These are phyloP conservation scores for Mactra quadrangularis DNA, from an alignment of 1,140 invertebrate species.

Conservation along the genomic window DNA sequence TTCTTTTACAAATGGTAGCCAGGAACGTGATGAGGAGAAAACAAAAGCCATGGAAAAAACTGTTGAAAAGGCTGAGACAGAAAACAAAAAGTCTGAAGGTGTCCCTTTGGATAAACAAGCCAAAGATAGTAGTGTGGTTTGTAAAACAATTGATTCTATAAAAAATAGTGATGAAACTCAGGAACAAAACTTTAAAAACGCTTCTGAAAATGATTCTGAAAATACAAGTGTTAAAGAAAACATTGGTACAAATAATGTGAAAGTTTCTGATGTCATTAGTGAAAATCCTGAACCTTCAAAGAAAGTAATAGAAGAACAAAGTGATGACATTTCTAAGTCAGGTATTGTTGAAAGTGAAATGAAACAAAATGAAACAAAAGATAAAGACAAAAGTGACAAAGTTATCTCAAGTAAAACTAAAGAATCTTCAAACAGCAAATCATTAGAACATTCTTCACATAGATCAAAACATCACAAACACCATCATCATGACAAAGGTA, in stretches of 20 bases:
- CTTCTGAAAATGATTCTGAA: neutral
- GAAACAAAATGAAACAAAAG: neutral
- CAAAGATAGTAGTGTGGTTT: neutral
- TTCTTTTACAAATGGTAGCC: too few species aligned
- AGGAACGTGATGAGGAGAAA: neutral
- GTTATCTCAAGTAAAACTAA: neutral
- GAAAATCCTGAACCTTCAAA: too few species aligned
- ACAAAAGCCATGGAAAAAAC: neutral
- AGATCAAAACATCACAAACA: slow-evolving; percentile 33
- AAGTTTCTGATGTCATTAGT: too few species aligned
- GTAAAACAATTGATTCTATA: neutral
- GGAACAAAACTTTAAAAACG: neutral
- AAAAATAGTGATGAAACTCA: neutral
- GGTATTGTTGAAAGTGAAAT: too few species aligned
- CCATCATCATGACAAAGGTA: slow-evolving; percentile 9
- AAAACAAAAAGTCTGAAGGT: neutral
- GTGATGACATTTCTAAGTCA: too few species aligned
- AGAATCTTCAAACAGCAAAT: slow-evolving; percentile 25
- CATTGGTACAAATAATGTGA: neutral
- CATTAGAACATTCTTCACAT: slow-evolving; percentile 19
- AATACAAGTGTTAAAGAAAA: neutral
- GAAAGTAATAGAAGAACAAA: too few species aligned
- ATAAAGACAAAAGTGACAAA: neutral
- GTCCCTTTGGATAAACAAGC: neutral
- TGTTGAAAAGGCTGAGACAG: neutral